phyloP scores from a whole-genome alignment of 23 tunicate species.

The Diplosoma virens region DNA sequence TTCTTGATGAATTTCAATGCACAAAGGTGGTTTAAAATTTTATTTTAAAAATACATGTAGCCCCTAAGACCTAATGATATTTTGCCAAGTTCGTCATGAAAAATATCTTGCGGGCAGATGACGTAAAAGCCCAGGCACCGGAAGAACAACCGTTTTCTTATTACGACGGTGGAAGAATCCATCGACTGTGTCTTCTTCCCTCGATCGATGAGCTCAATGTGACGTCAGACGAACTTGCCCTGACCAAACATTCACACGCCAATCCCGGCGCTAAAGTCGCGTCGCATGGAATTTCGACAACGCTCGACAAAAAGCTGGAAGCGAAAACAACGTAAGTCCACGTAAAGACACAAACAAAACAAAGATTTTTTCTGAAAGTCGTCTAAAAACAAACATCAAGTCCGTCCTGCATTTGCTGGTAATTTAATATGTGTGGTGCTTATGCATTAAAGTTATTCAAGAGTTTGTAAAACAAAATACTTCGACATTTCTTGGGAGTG shows the following conservation, averaged over 20 bases:
- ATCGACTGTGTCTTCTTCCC: conserved; percentile 71
- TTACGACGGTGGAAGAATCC: conserved; percentile 55
- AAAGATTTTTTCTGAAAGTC: neutral
- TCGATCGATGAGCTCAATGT: conserved; percentile 52
- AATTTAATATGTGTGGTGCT: no score
- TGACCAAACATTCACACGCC: conserved; percentile 38
- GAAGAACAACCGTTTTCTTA: neutral
- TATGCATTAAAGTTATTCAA: no score
- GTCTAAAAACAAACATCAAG: neutral
- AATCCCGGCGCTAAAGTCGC: neutral
- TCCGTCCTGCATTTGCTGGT: no score
- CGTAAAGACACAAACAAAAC: neutral
- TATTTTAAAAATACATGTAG: no score
- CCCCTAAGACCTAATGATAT: no score
- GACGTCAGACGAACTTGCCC: conserved; percentile 40
- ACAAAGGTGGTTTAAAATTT: no score
- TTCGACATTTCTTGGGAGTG: no score
- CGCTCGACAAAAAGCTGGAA: no score
- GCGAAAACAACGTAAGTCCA: no score
- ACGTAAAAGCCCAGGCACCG: neutral
- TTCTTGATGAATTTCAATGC: no score
- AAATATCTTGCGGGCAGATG: neutral
- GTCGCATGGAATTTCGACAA: neutral
- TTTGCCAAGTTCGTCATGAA: no score
- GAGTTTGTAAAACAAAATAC: no score